These are phyloP conservation scores for Pseudococcus viburni DNA, from an alignment of 2,888 invertebrate species.

Conservation along the genomic window DNA sequence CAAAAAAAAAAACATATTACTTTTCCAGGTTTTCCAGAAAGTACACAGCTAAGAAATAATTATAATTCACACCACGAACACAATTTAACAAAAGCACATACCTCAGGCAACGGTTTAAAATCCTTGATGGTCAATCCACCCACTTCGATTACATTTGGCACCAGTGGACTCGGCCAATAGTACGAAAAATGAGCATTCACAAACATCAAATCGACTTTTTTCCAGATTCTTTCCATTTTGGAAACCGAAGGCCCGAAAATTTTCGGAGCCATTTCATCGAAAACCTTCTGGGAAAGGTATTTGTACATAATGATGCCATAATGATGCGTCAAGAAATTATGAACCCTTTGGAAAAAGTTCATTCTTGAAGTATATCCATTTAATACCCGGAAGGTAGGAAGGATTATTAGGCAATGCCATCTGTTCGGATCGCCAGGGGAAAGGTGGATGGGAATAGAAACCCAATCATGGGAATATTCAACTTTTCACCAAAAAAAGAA, in stretches of 20 bases:
- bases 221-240: not conserved
- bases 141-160: constrained; percentile 36
- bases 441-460: constrained; percentile 76
- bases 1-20: too few species aligned
- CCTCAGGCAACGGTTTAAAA: not conserved
- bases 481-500: not conserved
- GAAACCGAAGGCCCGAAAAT: not conserved
- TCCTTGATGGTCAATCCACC: constrained; percentile 58
- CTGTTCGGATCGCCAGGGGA: constrained; percentile 75
- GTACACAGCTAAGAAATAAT: too few species aligned
- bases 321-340: not conserved
- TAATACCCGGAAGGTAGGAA: constrained; percentile 56
- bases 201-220: constrained; percentile 15
- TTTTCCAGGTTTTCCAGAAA: too few species aligned
- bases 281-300: not conserved
- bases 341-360: constrained; percentile 70
- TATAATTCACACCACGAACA: too few species aligned
- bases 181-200: constrained; percentile 20
- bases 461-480: constrained; percentile 71
- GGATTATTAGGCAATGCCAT: constrained; percentile 58
- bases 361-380: constrained; percentile 68
- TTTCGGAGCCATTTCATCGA: not conserved
- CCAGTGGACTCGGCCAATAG: not conserved
- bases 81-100: not conserved
- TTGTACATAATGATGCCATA: not conserved